Base-by-base conservation (phyloP, 2,113 vertebrate species). In the Sinocyclocheilus grahami region DNA sequence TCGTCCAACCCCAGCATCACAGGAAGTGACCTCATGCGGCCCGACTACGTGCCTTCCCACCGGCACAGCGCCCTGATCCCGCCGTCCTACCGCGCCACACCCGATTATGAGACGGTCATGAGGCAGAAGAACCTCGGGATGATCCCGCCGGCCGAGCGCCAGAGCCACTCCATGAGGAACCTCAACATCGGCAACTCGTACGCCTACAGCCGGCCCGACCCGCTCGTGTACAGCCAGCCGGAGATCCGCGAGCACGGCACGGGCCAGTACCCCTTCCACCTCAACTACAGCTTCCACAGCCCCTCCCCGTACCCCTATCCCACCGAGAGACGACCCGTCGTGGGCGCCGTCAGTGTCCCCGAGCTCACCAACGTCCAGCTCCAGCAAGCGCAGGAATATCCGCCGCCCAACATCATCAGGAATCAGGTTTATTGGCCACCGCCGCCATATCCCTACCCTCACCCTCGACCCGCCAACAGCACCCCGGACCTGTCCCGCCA, bases 1-100 rank as follows among this genome's bases (percentile, higher is more conserved):
- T 99, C 98, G 84, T 99, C 98, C 76, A 99, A 98, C 92, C 97
- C 98, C 1, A 99, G 98, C 87, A 99, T 99, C 85, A 97, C 97
- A 0, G 96, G 97, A 39, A 99, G 97, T 0, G 98, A 99, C 0
- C 91, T 98, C 91, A 95, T 96, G 93, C 94, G 97, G 39, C 92
- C 96, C 0, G 97, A 99, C 90, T 98, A 97, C 0, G 88, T 98
- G 82, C 97, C 97, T 0, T 96, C 97, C 0, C 97, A 99, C 2
- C 96, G 97, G 30, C 98, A 99, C 37, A 99, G 98, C 3, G 96
- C 97, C 3, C 94, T 99, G 53, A 97, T 99, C 48, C 97, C 97
- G 0, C 98, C 98, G 0, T 99, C 98, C 0, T 99, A 99, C 76
- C 97, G 98, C 0, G 96, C 97, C 42, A 99, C 98, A 0, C 98